phyloP scores from a whole-genome alignment of 2,888 invertebrate species.

The Meteorus colon region DNA sequence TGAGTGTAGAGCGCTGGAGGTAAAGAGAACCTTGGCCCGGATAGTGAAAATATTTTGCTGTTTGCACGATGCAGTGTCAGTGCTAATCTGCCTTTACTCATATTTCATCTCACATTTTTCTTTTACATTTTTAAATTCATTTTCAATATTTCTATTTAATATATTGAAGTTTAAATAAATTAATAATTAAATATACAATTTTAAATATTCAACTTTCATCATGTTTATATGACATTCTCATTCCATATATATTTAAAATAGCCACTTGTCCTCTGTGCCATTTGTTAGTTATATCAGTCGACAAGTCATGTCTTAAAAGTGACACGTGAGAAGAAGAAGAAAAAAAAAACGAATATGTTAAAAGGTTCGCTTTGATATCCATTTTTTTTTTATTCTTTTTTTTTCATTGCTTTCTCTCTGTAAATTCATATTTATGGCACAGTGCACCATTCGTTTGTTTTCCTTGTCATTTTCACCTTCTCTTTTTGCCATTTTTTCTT shows the following conservation, averaged over 20 bases:
- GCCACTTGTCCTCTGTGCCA: slow-evolving; percentile 21
- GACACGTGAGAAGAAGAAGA: slow-evolving; percentile 19
- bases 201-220: slow-evolving; percentile 10
- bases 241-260: slow-evolving; percentile 20
- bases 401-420: neutral
- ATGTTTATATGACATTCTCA: slow-evolving; percentile 24
- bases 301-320: slow-evolving; percentile 31
- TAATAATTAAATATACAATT: neutral
- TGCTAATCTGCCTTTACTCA: slow-evolving; percentile 14
- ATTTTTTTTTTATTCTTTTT: slow-evolving; percentile 23
- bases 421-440: slow-evolving; percentile 18
- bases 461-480: slow-evolving; percentile 1
- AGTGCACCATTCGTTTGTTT: slow-evolving; percentile 17
- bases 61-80: slow-evolving; percentile 31
- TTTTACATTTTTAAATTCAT: neutral
- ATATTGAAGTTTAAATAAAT: neutral
- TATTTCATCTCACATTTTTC: neutral
- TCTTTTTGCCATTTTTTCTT: slow-evolving; percentile 1
- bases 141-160: neutral
- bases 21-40: slow-evolving; percentile 58
- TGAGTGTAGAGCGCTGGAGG: slow-evolving; percentile 45
- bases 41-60: slow-evolving; percentile 46
- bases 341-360: slow-evolving; percentile 14
- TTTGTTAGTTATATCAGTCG: slow-evolving; percentile 22
- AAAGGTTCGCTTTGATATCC: slow-evolving; percentile 39